Percentiles rank a stretch among this genome's conserved stretches.
These are phyloP conservation scores for Prinia subflava DNA, from an alignment of 2,113 vertebrate genomes.

Conservation along the genomic window DNA sequence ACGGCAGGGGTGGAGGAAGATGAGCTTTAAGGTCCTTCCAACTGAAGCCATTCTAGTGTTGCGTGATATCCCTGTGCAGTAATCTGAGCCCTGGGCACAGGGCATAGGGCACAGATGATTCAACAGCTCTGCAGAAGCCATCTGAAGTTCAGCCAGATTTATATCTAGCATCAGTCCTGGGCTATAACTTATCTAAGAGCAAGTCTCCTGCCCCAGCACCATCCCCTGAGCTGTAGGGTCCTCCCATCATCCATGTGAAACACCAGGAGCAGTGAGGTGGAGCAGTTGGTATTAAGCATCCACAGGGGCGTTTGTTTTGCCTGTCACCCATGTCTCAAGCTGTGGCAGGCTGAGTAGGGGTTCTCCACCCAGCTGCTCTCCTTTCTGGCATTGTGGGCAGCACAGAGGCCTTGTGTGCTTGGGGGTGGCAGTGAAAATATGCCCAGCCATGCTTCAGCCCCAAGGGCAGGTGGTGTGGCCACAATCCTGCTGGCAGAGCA, in stretches of 20 bases:
- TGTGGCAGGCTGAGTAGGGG: not conserved
- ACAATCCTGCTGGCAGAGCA: not conserved
- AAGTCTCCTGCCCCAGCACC: not conserved
- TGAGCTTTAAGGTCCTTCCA: not conserved
- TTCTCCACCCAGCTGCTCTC: not conserved
- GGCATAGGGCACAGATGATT: not conserved
- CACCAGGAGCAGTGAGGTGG: not conserved
- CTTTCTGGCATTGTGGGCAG: not conserved
- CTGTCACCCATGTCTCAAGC: not conserved
- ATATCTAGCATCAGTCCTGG: not conserved
- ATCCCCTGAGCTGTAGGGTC: not conserved
- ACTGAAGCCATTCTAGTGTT: not conserved
- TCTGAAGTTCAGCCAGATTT: not conserved
- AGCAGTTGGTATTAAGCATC: not conserved
- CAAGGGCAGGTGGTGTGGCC: not conserved
- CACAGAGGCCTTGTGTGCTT: fast-evolving
- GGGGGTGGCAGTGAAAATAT: not conserved
- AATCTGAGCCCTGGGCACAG: not conserved
- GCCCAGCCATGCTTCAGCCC: not conserved
- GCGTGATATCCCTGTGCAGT: too few species aligned
- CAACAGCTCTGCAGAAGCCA: not conserved
- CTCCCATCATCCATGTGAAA: fast-evolving
- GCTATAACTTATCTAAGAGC: not conserved
- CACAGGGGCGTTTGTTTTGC: not conserved
- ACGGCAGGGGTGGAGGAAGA: too few species aligned